phyloP scores from a whole-genome alignment of 2,888 invertebrate species.

The Villa cingulata region DNA sequence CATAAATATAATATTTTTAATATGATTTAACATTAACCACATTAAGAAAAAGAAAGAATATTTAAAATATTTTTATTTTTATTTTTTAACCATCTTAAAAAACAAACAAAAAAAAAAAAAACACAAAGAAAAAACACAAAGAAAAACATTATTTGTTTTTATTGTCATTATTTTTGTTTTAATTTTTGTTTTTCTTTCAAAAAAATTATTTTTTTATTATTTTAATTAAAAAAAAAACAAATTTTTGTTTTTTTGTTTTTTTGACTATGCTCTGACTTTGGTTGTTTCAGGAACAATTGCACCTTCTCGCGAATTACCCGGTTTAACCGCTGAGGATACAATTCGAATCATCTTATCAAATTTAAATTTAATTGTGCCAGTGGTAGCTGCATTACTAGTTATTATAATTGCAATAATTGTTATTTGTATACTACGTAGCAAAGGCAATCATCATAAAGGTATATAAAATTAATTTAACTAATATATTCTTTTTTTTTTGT shows the following conservation, averaged over 20 bases:
- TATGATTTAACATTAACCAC: neutral
- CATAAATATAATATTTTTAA: too few relatives aligned
- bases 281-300: slow-evolving; percentile 88
- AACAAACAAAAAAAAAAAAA: too few relatives aligned
- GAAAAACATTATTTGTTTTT: neutral
- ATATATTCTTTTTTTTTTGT: slow-evolving; percentile 28
- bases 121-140: too few relatives aligned
- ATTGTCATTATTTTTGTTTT: neutral
- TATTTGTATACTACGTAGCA: slow-evolving; percentile 79
- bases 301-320: slow-evolving; percentile 72
- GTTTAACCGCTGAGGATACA: slow-evolving; percentile 65
- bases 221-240: slow-evolving; percentile 10
- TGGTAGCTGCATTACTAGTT: slow-evolving; percentile 81
- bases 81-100: too few relatives aligned
- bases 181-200: slow-evolving; percentile 10
- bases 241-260: slow-evolving; percentile 3
- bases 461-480: slow-evolving; percentile 34
- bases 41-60: neutral
- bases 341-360: slow-evolving; percentile 79
- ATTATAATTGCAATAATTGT: slow-evolving; percentile 87
- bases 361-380: slow-evolving; percentile 86
- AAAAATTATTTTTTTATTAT: too few relatives aligned
- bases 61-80: too few relatives aligned
- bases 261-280: slow-evolving; percentile 17
- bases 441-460: slow-evolving; percentile 76